Base-by-base conservation (phyloP, 2,113 vertebrate genomes). In the Sula dactylatra region DNA sequence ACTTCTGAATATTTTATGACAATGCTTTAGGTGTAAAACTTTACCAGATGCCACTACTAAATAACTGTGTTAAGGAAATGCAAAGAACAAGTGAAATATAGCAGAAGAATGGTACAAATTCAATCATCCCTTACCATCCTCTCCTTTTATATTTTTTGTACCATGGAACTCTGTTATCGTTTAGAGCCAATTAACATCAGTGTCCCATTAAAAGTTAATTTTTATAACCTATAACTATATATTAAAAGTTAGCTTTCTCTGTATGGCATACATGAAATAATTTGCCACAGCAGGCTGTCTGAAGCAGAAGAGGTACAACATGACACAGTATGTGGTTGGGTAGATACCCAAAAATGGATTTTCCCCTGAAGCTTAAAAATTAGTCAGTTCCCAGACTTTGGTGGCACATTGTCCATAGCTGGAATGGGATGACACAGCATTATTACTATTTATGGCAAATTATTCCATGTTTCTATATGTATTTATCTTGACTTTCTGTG, bases 1-100 rank as follows among this genome's bases (percentile, higher is more conserved):
- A 94, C 96, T 96, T 97, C 93, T 98, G 97, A 98, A 98, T 98
- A 98, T 98, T 98, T 98, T 97, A 98, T 98, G 87, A 92, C 95
- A 86, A 92, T 2, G 80, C 92, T 97, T 97, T 97, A 98, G 98
- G 97, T 98, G 65, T 96, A 98, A 97, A 97, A 97, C 90, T 97
- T 97, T 96, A 95, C 94, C 95, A 97, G 96, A 76, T 45, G 88
- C 89, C 1, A 4, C 47, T 95, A 62, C 76, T 93, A 91, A 96
- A 91, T 91, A 91, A 94, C 78, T 91, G 45, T 83, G 58, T 66
- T 80, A 74, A 91, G 74, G 27, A 97, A 96, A 93, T 76, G n/a
- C 94, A 94, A 91, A 92, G 69, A 94, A 69, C n/a, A 83, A 94
- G 67, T 45, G n/a, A 83, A 83, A 90, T 87, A 76, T 7, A 79